Conservation (phyloP, 2,113 vertebrate species). For the Lampris incognitus region DNA sequence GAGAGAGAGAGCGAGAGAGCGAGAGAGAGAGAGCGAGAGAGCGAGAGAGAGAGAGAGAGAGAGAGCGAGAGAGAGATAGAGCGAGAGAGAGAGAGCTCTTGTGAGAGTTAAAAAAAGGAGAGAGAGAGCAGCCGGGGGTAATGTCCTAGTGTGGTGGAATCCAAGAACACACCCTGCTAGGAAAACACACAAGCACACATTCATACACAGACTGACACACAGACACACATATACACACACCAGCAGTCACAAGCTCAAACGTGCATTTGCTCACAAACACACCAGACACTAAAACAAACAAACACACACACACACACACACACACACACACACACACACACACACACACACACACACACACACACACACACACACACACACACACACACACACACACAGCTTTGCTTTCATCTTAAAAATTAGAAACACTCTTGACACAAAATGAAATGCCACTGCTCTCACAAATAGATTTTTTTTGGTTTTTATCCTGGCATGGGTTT, state of each 20-base stretch:
- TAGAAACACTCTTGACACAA: constrained; percentile 68
- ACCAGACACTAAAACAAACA: constrained; percentile 20
- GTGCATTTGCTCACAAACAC: constrained; percentile 23
- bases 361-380: constrained; percentile 35
- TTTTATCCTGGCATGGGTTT: constrained; percentile 61
- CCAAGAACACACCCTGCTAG: constrained; percentile 82
- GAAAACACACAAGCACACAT: constrained; percentile 73
- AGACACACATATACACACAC: constrained; percentile 64
- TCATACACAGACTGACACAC: not conserved
- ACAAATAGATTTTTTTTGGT: constrained; percentile 66
- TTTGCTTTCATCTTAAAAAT: constrained; percentile 74
- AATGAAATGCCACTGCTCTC: constrained; percentile 65
- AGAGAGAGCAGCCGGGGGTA: constrained; percentile 78
- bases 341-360: constrained; percentile 18
- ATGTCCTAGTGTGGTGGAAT: constrained; percentile 82
- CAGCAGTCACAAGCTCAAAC: constrained; percentile 42
- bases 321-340: constrained; percentile 18
- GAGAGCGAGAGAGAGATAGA: not conserved
- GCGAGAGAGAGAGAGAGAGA: constrained; percentile 20
- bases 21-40: constrained; percentile 21
- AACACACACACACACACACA: constrained; percentile 28
- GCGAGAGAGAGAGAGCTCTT: no score
- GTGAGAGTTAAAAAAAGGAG: not conserved
- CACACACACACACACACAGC: constrained; percentile 38
- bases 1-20: constrained; percentile 16